Percentiles rank a stretch among this genome's conserved stretches.
These are phyloP conservation scores for Mesorhabditis spiculigera DNA, from an alignment of 2,888 invertebrate species.

Conservation along the genomic window DNA sequence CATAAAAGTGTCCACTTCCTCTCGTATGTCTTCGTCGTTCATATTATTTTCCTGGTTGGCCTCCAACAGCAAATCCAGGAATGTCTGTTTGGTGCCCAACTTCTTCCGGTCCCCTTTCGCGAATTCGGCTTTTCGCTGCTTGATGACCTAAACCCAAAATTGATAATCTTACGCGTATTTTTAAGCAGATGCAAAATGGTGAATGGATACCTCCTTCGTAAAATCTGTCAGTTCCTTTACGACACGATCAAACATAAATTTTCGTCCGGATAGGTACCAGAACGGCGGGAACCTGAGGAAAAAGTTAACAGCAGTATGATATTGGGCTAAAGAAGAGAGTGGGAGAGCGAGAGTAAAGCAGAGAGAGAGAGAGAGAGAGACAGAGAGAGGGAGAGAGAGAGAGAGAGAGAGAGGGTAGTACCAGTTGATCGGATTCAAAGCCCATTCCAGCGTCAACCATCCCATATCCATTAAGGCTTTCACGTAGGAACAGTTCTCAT, in stretches of 20 bases:
- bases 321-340: background rate
- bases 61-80: constrained; percentile 61
- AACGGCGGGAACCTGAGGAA: background rate
- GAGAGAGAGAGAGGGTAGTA: background rate
- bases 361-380: background rate
- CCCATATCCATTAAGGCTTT: constrained; percentile 8
- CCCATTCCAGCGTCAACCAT: background rate
- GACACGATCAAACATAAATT: background rate
- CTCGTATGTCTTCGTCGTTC: constrained; percentile 43
- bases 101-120: background rate
- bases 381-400: too few relatives aligned
- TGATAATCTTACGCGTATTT: background rate
- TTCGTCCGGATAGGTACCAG: background rate
- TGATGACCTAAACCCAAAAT: background rate
- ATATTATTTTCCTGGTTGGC: constrained; percentile 51
- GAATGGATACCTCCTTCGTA: background rate
- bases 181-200: background rate
- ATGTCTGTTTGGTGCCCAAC: constrained; percentile 51
- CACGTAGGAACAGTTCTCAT: constrained; percentile 7
- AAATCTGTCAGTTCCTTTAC: background rate
- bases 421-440: background rate
- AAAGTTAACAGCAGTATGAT: too few relatives aligned
- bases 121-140: background rate
- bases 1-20: background rate
- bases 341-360: constrained; percentile 5